Base-by-base conservation (phyloP, 2,888 invertebrate genomes). In the Habrosyne pyritoides region DNA sequence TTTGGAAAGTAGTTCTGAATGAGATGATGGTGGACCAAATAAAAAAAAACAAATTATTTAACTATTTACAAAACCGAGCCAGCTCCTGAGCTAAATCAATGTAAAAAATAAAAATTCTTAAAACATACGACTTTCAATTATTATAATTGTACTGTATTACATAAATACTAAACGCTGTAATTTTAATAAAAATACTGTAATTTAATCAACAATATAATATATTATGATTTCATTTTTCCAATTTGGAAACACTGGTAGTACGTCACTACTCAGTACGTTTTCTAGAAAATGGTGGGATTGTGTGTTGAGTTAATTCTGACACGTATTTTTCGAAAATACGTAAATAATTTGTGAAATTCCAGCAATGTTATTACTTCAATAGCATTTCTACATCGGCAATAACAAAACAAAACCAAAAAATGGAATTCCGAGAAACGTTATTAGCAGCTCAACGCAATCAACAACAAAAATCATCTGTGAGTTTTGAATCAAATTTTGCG, bases 381-480 rank as follows among this genome's bases (percentile, higher is more conserved):
- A 63, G 59, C 57, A 54, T 57, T 64, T 69, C 65, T 60, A 56
- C 10, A 28, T 54, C 42, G 42, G 53, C 52, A 53, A 51, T 47
- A 53, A 55, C 59, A 52, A 57, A 57, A 63, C 56, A 59, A 67
- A 62, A 48, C 49, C 28, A 54, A 58, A 77, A 75, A 81, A 92
- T 92, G 92, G 92, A 92, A 79, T 92, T 92, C 67, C 89, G 91
- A 8, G 91, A 92, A 69, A 92, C 92, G 18, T 79, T 92, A 61
- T 75, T 92, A 61, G 92, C 91, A 74, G 92, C 92, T 59, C 92
- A 92, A 75, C 79, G 89, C 74, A 92, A 92, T 84, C 91, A 92
- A 90, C 91, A 92, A 89, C 88, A 91, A 81, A 91, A 92, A 79
- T 89, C 92, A 84, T 90, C 91, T 86, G 91, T 91, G 80, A 91